phyloP scores from a whole-genome alignment of 1,140 invertebrate species.

The Batillaria attramentaria region DNA sequence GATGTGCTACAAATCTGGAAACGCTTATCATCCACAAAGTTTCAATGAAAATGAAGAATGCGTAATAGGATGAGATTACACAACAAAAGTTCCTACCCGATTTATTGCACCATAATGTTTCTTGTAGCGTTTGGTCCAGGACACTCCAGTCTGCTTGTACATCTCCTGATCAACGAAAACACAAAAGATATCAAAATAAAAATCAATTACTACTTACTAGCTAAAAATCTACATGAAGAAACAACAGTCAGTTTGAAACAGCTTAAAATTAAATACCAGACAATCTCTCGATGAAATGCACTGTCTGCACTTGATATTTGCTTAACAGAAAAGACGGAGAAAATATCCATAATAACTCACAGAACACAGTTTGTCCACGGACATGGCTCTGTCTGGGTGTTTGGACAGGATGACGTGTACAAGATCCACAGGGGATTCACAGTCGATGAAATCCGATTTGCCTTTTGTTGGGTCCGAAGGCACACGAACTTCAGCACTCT shows the following conservation, averaged over 20 bases:
- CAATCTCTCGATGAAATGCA: too few relatives aligned
- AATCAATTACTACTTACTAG: neutral
- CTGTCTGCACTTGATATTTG: too few relatives aligned
- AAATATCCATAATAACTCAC: slow-evolving; percentile 49
- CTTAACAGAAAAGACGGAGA: slow-evolving; percentile 30
- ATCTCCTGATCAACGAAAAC: slow-evolving; percentile 55
- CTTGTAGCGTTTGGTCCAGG: slow-evolving; percentile 70
- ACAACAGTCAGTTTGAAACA: neutral
- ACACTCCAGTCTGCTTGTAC: slow-evolving; percentile 65
- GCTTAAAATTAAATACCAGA: too few relatives aligned
- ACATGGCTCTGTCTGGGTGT: slow-evolving; percentile 43
- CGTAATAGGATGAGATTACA: too few relatives aligned
- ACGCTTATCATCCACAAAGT: too few relatives aligned
- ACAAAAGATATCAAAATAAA: neutral
- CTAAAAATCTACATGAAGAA: neutral
- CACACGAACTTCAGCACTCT: neutral
- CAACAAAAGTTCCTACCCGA: too few relatives aligned
- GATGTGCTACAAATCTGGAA: too few relatives aligned
- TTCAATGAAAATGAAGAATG: too few relatives aligned
- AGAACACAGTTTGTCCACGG: slow-evolving; percentile 59
- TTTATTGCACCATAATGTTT: slow-evolving; percentile 64
- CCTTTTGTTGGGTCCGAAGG: neutral
- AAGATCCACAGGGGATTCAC: slow-evolving; percentile 63
- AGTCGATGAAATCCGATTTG: slow-evolving; percentile 58
- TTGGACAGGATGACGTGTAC: slow-evolving; percentile 57